A percentile compares a stretch with the other conserved stretches of the same genome.
Conservation (phyloP, 2,888 invertebrate genomes). For the Macaria notata region DNA sequence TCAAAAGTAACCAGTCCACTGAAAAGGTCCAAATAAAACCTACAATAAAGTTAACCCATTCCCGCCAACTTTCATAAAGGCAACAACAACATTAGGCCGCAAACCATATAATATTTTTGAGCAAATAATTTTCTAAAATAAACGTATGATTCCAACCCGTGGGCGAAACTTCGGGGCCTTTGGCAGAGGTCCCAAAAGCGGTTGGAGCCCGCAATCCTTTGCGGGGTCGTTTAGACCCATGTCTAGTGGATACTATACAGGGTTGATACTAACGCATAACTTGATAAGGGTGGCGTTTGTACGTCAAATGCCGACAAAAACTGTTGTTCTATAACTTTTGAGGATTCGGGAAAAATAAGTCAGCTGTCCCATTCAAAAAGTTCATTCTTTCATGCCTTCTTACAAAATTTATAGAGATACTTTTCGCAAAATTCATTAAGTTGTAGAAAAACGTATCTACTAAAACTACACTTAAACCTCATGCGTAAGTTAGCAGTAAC, state of each 20-base stretch:
- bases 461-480: too few relatives aligned
- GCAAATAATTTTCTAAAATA: constrained; percentile 12
- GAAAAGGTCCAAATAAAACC: neutral
- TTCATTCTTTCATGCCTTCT: too few relatives aligned
- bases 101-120: constrained; percentile 14
- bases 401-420: too few relatives aligned
- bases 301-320: too few relatives aligned
- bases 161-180: constrained; percentile 8
- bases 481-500: too few relatives aligned
- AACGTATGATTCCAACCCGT: constrained; percentile 8
- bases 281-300: too few relatives aligned
- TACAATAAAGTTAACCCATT: neutral
- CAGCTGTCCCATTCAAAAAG: too few relatives aligned
- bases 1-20: too few relatives aligned
- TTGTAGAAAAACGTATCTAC: too few relatives aligned
- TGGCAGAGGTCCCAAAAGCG: constrained; percentile 5
- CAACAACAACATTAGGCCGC: constrained; percentile 3
- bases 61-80: constrained; percentile 3
- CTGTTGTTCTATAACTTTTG: too few relatives aligned
- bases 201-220: constrained; percentile 16
- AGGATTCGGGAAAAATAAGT: too few relatives aligned
- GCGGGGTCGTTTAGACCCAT: constrained; percentile 8
- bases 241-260: neutral
- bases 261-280: neutral
- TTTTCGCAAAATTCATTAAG: too few relatives aligned